phyloP scores from a whole-genome alignment of 2,888 invertebrate genomes.

The Ceratothoa steindachneri region DNA sequence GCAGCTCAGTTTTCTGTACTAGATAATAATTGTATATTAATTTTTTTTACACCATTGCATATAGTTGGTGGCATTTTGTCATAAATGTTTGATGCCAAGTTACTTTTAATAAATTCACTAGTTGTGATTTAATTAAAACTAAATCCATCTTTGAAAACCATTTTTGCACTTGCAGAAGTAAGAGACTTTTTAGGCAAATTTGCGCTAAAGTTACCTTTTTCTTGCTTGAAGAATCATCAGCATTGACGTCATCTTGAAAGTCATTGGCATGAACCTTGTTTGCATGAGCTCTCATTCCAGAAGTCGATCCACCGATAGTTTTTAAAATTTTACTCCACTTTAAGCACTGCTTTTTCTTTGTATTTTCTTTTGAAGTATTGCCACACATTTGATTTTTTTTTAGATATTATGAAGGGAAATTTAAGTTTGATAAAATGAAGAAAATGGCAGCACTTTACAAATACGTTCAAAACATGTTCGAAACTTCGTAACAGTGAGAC shows the following conservation, averaged over 20 bases:
- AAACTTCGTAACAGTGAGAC: neutral
- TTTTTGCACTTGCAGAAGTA: neutral
- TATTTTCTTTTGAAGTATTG: no score
- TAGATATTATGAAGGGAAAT: neutral
- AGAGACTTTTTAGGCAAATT: neutral
- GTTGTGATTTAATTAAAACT: neutral
- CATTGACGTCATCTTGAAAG: neutral
- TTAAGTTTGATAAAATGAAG: neutral
- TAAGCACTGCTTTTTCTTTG: neutral
- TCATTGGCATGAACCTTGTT: neutral
- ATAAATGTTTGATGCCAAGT: neutral
- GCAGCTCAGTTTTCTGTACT: neutral
- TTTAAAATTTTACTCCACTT: no score
- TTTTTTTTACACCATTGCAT: neutral
- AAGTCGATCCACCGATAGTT: no score
- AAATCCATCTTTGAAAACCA: neutral
- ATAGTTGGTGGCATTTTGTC: neutral
- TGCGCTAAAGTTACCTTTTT: neutral
- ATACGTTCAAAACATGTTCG: neutral
- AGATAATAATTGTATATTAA: neutral
- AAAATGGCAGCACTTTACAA: neutral
- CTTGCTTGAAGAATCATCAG: neutral
- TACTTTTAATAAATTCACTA: neutral
- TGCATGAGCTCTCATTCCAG: neutral
- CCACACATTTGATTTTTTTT: no score